Conservation (phyloP, 2,888 invertebrate species). For the Apocheima hispidaria region DNA sequence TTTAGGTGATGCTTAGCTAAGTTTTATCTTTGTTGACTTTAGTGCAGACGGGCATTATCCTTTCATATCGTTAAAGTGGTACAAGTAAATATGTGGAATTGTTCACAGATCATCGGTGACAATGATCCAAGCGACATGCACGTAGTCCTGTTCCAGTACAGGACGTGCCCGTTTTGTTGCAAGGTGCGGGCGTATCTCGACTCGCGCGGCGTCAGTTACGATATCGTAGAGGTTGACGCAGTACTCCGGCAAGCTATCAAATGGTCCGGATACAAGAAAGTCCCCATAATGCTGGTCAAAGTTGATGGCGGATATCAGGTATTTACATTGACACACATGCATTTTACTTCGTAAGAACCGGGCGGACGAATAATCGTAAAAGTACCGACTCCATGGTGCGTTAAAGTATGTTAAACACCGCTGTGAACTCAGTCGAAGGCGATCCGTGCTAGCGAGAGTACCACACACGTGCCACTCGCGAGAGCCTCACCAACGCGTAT, state of each 20-base stretch:
- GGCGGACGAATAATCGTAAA: too few species aligned
- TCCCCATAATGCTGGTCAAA: conserved; percentile 94
- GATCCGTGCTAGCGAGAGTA: too few species aligned
- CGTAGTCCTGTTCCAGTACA: conserved; percentile 97
- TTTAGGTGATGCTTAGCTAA: too few species aligned
- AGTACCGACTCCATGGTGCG: too few species aligned
- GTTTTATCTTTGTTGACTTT: too few species aligned
- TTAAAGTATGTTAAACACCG: too few species aligned
- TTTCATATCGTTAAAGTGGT: too few species aligned
- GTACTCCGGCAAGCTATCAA: conserved; percentile 95
- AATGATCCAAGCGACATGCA: conserved; percentile 89
- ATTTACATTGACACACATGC: background rate
- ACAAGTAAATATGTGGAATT: background rate
- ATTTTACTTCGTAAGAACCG: too few species aligned
- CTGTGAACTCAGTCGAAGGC: too few species aligned
- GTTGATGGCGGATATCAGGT: conserved; percentile 90
- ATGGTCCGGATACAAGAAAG: conserved; percentile 98
- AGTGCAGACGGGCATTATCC: too few species aligned
- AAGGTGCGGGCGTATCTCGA: conserved; percentile 97
- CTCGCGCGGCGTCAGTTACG: conserved; percentile 96
- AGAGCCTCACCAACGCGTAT: too few species aligned
- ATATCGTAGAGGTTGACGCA: conserved; percentile 98
- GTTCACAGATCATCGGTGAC: conserved; percentile 87
- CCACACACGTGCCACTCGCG: too few species aligned
- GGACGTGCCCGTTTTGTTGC: conserved; percentile 99